phyloP scores from a whole-genome alignment of 1,140 invertebrate genomes.

The Drosophila kikkawai region DNA sequence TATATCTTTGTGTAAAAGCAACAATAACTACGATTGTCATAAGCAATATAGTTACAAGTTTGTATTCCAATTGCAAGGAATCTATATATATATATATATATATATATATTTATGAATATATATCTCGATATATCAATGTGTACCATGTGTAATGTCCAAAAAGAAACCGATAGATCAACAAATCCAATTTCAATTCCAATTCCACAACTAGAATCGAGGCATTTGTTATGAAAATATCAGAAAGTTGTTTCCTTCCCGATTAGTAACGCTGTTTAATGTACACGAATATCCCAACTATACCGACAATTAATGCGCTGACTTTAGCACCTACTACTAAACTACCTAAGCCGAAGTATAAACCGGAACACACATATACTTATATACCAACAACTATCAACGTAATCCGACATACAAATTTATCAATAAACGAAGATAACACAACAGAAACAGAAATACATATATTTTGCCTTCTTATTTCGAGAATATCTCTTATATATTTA shows the following conservation, averaged over 20 bases:
- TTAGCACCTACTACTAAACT: slow-evolving; percentile 61
- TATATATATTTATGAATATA: slow-evolving; percentile 27
- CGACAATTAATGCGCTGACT: slow-evolving; percentile 69
- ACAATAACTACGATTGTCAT: slow-evolving; percentile 48
- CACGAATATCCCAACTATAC: slow-evolving; percentile 77
- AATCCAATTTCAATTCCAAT: slow-evolving; percentile 20
- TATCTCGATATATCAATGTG: slow-evolving; percentile 48
- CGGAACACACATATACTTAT: slow-evolving; percentile 41
- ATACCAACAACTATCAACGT: slow-evolving; percentile 43
- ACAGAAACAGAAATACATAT: slow-evolving; percentile 48
- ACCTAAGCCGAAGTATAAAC: slow-evolving; percentile 47
- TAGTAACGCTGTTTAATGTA: slow-evolving; percentile 48
- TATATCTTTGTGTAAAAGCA: slow-evolving; percentile 52
- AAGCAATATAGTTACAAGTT: slow-evolving; percentile 64
- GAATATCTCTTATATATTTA: slow-evolving; percentile 55
- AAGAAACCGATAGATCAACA: slow-evolving; percentile 1
- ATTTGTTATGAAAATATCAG: slow-evolving; percentile 68
- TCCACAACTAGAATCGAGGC: slow-evolving; percentile 42
- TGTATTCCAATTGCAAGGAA: slow-evolving; percentile 30
- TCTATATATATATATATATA: slow-evolving; percentile 37
- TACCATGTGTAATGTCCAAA: slow-evolving; percentile 33
- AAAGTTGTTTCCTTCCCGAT: slow-evolving; percentile 46
- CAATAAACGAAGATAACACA: slow-evolving; percentile 47
- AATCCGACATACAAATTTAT: slow-evolving; percentile 63
- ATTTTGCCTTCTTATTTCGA: slow-evolving; percentile 68